phyloP scores from a whole-genome alignment of 2,797 vertebrate genomes.

The Anomalospiza imberbis region DNA sequence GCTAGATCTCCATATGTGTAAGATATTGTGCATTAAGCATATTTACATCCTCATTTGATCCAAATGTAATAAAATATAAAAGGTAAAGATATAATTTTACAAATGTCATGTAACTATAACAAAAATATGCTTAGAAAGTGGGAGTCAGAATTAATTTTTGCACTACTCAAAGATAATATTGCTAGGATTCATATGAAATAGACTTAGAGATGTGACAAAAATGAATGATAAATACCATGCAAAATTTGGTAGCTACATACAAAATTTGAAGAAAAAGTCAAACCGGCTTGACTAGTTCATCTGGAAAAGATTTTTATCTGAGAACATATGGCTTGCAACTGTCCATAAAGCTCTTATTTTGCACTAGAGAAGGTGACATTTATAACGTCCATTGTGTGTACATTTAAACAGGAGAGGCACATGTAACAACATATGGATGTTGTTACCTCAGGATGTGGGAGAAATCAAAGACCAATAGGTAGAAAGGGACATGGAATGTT shows the following conservation, averaged over 20 bases:
- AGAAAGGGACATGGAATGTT: neutral
- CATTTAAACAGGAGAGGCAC: neutral
- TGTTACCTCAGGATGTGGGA: neutral
- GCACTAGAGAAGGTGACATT: neutral
- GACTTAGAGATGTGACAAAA: neutral
- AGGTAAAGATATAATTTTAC: neutral
- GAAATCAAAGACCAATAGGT: neutral
- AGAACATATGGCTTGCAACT: conserved; percentile 16
- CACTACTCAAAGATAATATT: neutral
- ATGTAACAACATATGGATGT: neutral
- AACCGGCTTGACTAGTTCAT: neutral
- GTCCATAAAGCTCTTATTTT: conserved; percentile 17
- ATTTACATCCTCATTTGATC: neutral
- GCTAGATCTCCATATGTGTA: neutral
- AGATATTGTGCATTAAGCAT: neutral
- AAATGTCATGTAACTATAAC: neutral
- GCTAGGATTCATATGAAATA: neutral
- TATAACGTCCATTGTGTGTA: neutral
- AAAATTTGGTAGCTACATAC: neutral
- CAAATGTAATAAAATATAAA: neutral
- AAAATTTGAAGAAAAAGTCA: neutral
- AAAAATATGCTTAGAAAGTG: neutral
- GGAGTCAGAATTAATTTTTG: neutral
- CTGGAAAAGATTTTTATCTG: neutral
- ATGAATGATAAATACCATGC: neutral